Evolutionary conservation across 2,888 invertebrate species (phyloP).

Genomic region (Acleris laterana): DNA sequence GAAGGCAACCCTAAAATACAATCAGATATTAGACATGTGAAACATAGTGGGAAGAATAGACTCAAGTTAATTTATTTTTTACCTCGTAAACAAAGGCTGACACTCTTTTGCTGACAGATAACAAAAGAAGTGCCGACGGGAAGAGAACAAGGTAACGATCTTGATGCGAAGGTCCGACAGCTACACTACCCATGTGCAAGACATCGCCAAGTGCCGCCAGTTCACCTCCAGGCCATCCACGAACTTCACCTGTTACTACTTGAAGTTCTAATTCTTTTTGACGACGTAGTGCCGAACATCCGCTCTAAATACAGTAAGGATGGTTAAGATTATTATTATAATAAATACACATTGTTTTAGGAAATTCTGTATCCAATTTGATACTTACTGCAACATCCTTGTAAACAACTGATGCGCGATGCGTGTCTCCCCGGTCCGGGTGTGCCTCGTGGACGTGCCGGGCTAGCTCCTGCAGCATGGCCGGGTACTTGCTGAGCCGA

Average conservation of each 20-base stretch:
- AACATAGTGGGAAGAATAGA: background rate
- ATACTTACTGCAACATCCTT: constrained; percentile 95
- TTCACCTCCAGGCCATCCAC: constrained; percentile 94
- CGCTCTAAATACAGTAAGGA: constrained; percentile 84
- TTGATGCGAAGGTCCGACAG: constrained; percentile 92
- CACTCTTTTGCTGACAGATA: constrained; percentile 95
- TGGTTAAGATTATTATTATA: background rate
- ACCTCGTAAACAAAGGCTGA: constrained; percentile 98
- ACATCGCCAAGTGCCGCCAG: constrained; percentile 90
- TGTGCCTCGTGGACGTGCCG: constrained; percentile 98
- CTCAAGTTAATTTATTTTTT: constrained; percentile 41
- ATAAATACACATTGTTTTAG: background rate
- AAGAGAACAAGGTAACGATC: constrained; percentile 97
- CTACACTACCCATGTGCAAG: constrained; percentile 95
- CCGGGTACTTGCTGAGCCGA: constrained; percentile 96
- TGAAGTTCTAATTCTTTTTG: constrained; percentile 98
- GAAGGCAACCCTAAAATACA: constrained; percentile 91
- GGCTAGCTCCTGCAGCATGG: constrained; percentile 96
- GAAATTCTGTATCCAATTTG: background rate
- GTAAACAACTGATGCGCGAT: constrained; percentile 96
- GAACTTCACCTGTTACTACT: constrained; percentile 96
- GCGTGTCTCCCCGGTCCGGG: constrained; percentile 97
- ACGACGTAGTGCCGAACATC: constrained; percentile 93
- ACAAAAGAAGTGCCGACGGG: constrained; percentile 93
- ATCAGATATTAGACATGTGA: constrained; percentile 7